These are phyloP conservation scores for Ectemnius cavifrons DNA, from an alignment of 2,888 invertebrate species.

Conservation along the genomic window DNA sequence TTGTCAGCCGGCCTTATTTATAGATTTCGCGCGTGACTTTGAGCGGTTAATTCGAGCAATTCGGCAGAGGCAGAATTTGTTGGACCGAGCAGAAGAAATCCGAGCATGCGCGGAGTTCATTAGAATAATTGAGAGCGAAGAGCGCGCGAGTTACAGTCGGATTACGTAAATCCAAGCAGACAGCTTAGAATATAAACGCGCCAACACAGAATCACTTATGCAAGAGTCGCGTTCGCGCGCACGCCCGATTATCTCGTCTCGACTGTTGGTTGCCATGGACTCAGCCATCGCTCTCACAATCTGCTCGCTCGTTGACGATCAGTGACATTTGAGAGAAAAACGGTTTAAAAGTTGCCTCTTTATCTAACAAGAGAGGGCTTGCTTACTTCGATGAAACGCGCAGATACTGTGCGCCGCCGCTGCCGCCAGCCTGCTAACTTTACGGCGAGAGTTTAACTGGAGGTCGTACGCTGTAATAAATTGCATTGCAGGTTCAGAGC, in stretches of 20 bases:
- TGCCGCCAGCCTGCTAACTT: conserved; percentile 44
- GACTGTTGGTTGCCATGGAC: conserved; percentile 15
- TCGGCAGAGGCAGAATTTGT: no score
- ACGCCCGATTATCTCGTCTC: conserved; percentile 33
- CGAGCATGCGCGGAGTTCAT: no score
- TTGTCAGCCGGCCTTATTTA: no score
- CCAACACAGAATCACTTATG: conserved; percentile 15
- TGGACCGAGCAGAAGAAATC: no score
- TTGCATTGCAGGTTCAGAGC: conserved; percentile 53
- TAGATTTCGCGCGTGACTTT: no score
- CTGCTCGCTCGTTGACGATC: conserved; percentile 20
- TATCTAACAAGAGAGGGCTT: conserved; percentile 37
- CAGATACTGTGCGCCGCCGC: conserved; percentile 25
- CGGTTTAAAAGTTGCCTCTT: conserved; percentile 37
- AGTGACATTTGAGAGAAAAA: conserved; percentile 39
- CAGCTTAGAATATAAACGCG: no score
- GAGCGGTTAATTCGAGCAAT: no score
- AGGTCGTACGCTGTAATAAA: conserved; percentile 63
- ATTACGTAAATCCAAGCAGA: no score
- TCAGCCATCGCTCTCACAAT: conserved; percentile 10
- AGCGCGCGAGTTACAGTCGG: no score
- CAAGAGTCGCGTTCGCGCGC: conserved; percentile 6
- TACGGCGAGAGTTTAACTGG: conserved; percentile 54
- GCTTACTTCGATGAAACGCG: conserved; percentile 50
- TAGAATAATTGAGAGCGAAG: no score